phyloP scores from a whole-genome alignment of 2,113 vertebrate genomes.

The Poeciliopsis turrubarensis region DNA sequence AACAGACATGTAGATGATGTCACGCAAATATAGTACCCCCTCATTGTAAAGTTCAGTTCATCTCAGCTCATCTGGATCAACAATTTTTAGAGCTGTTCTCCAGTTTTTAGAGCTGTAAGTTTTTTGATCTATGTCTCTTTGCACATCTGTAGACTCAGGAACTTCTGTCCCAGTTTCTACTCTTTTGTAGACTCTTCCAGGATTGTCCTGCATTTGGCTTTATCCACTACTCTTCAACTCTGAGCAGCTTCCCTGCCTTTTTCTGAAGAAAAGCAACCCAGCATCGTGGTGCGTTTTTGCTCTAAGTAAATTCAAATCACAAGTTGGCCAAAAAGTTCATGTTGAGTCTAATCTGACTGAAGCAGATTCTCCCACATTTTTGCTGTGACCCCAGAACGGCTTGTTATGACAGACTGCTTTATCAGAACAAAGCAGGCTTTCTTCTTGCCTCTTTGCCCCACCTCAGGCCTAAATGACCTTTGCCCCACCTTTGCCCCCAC shows the following conservation, averaged over 20 bases:
- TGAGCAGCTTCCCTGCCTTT: background rate
- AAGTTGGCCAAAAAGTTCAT: background rate
- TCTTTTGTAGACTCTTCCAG: background rate
- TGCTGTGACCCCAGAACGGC: background rate
- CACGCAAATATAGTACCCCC: background rate
- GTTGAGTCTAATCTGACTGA: background rate
- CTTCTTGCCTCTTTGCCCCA: no score
- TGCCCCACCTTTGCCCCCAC: no score
- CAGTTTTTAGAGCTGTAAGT: background rate
- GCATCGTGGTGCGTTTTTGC: background rate
- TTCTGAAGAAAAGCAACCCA: background rate
- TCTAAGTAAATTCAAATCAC: background rate
- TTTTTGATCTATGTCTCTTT: background rate
- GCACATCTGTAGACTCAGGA: background rate
- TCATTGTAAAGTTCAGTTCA: background rate
- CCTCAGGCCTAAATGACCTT: no score
- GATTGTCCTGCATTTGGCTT: background rate
- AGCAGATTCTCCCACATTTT: background rate
- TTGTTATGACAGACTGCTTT: no score
- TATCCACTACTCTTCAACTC: background rate
- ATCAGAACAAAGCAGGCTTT: no score
- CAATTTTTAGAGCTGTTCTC: background rate
- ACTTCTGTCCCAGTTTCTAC: background rate
- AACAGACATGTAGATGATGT: background rate
- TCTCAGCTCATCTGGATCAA: background rate